Conservation (phyloP, 2,113 vertebrate genomes). For the Colistium nudipinnis region DNA sequence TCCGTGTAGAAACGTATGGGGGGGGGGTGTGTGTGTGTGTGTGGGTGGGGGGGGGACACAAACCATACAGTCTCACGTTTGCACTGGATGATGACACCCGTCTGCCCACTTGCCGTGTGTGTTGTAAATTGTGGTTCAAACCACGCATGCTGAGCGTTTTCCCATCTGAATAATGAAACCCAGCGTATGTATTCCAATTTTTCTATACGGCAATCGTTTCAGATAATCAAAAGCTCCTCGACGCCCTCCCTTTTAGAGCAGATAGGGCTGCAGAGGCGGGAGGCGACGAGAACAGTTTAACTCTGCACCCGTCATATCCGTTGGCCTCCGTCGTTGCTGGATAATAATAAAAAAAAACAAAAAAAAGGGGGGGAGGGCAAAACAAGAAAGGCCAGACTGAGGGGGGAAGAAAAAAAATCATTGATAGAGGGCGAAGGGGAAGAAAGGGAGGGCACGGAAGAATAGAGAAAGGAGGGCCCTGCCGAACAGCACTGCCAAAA, state of each 20-base stretch:
- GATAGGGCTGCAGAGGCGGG: constrained; percentile 10
- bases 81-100: constrained; percentile 41
- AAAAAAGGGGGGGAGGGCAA: constrained; percentile 24
- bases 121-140: constrained; percentile 42
- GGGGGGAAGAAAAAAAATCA: constrained; percentile 35
- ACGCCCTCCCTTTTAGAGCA: constrained; percentile 12
- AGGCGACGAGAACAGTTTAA: constrained; percentile 21
- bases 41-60: constrained; percentile 31
- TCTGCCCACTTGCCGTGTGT: constrained; percentile 37
- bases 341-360: constrained; percentile 7
- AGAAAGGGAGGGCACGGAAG: constrained; percentile 53
- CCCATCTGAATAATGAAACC: constrained; percentile 33
- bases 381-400: constrained; percentile 57
- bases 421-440: constrained; percentile 57
- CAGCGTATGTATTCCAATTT: constrained; percentile 41
- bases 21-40: no score
- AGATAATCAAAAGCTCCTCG: constrained; percentile 56
- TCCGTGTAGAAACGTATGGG: constrained; percentile 20
- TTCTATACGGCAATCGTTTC: constrained; percentile 37
- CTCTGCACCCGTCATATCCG: constrained; percentile 46
- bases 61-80: constrained; percentile 29
- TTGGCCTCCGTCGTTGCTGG: constrained; percentile 33
- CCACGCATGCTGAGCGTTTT: constrained; percentile 15
- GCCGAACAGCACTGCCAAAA: constrained; percentile 73
- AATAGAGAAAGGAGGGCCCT: constrained; percentile 60